These are phyloP conservation scores for Rissa tridactyla DNA, from an alignment of 2,113 vertebrate genomes.

Conservation along the genomic window DNA sequence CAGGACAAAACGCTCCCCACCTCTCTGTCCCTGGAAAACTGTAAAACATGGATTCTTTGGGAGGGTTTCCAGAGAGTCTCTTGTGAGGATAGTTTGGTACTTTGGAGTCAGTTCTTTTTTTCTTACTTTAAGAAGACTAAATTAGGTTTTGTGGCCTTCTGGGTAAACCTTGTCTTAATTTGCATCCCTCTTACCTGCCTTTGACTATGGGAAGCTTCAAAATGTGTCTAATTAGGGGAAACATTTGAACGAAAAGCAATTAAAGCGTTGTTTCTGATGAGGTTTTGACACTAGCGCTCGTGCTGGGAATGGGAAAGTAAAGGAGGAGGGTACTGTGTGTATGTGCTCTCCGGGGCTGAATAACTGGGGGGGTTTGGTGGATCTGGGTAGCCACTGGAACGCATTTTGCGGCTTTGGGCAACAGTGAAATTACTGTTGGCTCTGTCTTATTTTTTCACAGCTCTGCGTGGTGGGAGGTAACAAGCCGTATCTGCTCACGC, in stretches of 20 bases:
- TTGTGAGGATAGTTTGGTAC: background rate
- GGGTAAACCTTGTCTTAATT: background rate
- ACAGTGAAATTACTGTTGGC: background rate
- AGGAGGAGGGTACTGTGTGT: background rate
- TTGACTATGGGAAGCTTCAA: background rate
- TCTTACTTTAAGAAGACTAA: background rate
- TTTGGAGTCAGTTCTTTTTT: background rate
- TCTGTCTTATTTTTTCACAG: background rate
- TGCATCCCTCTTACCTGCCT: background rate
- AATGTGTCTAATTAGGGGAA: background rate
- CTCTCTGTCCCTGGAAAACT: too few relatives aligned
- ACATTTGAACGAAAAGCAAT: background rate
- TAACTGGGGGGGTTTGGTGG: background rate
- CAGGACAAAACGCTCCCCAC: background rate
- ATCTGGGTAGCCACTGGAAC: background rate
- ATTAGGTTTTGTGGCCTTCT: background rate
- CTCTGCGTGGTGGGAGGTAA: background rate
- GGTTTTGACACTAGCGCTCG: fast-evolving
- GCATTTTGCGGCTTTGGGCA: background rate
- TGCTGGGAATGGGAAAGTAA: background rate
- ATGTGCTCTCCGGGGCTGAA: fast-evolving
- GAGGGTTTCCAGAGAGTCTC: background rate
- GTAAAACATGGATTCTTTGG: background rate
- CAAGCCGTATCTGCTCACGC: background rate
- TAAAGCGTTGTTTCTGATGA: background rate